phyloP scores from a whole-genome alignment of 2,797 vertebrate genomes.

The Melopsittacus undulatus region DNA sequence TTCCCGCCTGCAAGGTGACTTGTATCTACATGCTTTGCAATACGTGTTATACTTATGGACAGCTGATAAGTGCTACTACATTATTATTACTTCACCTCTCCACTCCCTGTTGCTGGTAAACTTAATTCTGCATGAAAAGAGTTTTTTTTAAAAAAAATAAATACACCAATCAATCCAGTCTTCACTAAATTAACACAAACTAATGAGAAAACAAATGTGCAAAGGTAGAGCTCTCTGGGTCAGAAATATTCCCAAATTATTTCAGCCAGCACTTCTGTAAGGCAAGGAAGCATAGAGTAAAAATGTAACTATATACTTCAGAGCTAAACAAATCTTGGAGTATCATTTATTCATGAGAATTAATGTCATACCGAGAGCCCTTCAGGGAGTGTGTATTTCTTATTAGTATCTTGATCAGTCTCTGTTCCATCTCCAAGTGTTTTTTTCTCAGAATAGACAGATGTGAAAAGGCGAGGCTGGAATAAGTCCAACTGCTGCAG shows the following conservation, averaged over 20 bases:
- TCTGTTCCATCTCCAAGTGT: neutral
- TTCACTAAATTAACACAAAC: neutral
- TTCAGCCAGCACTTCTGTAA: neutral
- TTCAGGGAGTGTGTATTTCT: constrained; percentile 84
- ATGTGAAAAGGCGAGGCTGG: constrained; percentile 90
- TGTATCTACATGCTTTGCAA: neutral
- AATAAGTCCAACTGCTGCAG: constrained; percentile 89
- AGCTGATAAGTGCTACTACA: neutral
- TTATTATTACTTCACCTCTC: neutral
- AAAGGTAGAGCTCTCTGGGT: neutral
- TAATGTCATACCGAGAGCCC: constrained; percentile 82
- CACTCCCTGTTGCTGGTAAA: neutral
- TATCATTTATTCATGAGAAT: neutral
- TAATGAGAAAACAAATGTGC: neutral
- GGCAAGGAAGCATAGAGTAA: neutral
- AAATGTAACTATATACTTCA: neutral
- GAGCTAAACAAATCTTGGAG: neutral
- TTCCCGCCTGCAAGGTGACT: neutral
- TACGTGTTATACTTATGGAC: neutral
- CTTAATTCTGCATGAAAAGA: neutral
- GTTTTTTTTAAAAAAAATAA: neutral
- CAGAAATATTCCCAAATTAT: neutral
- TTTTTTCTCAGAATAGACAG: constrained; percentile 50
- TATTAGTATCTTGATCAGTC: neutral
- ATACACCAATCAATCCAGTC: neutral